Conservation (phyloP, 2,113 vertebrate genomes). For the Melospiza georgiana region DNA sequence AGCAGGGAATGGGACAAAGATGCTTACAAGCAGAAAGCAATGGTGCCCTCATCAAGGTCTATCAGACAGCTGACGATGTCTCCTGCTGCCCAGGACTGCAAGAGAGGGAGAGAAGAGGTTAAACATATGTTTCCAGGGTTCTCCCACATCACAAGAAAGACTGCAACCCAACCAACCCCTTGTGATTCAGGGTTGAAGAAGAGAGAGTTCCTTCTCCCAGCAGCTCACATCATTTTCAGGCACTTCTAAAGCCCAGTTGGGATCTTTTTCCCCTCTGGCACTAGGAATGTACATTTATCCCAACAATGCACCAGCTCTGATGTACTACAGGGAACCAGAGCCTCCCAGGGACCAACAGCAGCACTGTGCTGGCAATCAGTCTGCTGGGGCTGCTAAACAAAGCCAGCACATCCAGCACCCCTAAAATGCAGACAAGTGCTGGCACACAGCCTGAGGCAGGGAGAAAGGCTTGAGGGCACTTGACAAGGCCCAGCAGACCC, state of each 20-base stretch:
- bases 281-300: not conserved
- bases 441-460: not conserved
- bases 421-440: not conserved
- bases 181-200: not conserved
- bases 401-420: not conserved
- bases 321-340: not conserved
- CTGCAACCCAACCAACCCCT: not conserved
- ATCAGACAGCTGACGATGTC: constrained; percentile 98
- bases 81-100: constrained; percentile 95
- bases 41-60: constrained; percentile 92
- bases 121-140: not conserved
- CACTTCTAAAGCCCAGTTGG: not conserved
- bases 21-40: constrained; percentile 94
- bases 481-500: not conserved
- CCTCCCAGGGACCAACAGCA: not conserved
- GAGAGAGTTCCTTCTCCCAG: not conserved
- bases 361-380: not conserved
- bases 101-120: constrained; percentile 1
- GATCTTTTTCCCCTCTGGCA: not conserved
- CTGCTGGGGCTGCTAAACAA: not conserved
- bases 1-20: not conserved
- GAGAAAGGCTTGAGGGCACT: not conserved
- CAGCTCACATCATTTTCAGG: not conserved
- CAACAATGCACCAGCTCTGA: not conserved
- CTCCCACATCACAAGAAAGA: not conserved